Evolutionary conservation across 2,113 vertebrate species (phyloP).

Genomic region (Ariopsis seemanni): DNA sequence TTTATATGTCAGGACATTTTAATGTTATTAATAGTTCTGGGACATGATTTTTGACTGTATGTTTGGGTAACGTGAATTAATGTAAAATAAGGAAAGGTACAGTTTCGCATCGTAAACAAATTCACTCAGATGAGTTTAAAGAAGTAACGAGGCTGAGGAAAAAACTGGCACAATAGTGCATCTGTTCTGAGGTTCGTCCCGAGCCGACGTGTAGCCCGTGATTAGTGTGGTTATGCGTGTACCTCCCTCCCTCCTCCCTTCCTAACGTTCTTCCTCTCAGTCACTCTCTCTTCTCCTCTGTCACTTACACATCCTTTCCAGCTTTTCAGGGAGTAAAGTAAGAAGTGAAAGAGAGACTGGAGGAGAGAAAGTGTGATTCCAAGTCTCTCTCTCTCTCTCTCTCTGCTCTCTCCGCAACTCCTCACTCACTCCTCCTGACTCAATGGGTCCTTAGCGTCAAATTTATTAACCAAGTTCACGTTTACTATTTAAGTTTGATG

Average conservation of each 20-base stretch:
- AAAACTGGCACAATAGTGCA: neutral
- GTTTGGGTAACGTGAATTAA: neutral
- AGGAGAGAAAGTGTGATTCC: slow-evolving; percentile 10
- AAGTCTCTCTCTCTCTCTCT: slow-evolving; percentile 1
- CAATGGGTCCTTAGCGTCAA: neutral
- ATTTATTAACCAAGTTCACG: neutral
- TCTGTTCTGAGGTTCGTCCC: slow-evolving; percentile 2
- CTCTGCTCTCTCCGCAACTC: neutral
- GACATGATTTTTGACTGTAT: neutral
- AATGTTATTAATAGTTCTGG: neutral
- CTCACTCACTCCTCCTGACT: slow-evolving; percentile 1
- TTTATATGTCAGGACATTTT: neutral
- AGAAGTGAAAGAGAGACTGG: slow-evolving; percentile 21
- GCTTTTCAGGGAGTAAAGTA: slow-evolving; percentile 18
- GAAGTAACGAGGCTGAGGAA: neutral
- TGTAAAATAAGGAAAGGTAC: neutral
- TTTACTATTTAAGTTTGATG: neutral
- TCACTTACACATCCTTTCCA: slow-evolving; percentile 4
- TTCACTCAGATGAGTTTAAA: neutral
- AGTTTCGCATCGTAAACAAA: neutral
- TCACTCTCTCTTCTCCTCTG: neutral
- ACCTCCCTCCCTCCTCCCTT: neutral
- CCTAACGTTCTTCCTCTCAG: neutral
- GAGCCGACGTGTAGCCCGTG: neutral
- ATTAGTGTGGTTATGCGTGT: slow-evolving; percentile 3